Evolutionary conservation across 2,888 invertebrate species (phyloP).

Genomic region (Heliconius charithonia): DNA sequence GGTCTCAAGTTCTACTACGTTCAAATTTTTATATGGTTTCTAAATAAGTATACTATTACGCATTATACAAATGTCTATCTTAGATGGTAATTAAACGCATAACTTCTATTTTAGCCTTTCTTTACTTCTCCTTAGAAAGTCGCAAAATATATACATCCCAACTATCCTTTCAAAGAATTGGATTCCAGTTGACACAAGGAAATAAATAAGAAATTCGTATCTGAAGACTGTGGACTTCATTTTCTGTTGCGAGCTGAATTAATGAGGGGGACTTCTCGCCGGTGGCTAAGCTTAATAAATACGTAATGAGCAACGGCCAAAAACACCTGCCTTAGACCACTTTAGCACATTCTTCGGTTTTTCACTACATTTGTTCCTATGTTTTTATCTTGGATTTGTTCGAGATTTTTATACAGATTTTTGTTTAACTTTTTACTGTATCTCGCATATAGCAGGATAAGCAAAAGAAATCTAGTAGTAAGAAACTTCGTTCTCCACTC

Average conservation of each 20-base stretch:
- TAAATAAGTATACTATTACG: not conserved
- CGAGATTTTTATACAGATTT: not conserved
- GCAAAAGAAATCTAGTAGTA: not conserved
- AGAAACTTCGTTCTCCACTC: not conserved
- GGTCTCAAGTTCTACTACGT: not conserved
- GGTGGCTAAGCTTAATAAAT: constrained; percentile 66
- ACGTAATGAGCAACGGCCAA: constrained; percentile 59
- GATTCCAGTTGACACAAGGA: constrained; percentile 11
- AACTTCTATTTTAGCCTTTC: too few species aligned
- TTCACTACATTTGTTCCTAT: not conserved
- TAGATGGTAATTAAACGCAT: not conserved
- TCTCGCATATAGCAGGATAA: not conserved
- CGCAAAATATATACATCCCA: not conserved
- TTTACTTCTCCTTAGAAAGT: too few species aligned
- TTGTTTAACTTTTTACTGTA: not conserved
- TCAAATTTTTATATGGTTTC: not conserved
- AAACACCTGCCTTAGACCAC: constrained; percentile 29
- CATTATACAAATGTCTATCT: too few species aligned
- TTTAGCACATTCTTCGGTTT: constrained; percentile 24
- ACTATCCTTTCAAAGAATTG: constrained; percentile 5
- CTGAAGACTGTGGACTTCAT: constrained; percentile 23
- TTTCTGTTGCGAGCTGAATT: constrained; percentile 56
- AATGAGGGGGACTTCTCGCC: constrained; percentile 61
- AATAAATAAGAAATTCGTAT: constrained; percentile 21
- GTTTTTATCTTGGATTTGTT: not conserved